Evolutionary conservation across 2,113 vertebrate species (phyloP), one percentile per base, ranked within the genome.

Genomic region (Boulengeromyrus knoepffleri): DNA sequence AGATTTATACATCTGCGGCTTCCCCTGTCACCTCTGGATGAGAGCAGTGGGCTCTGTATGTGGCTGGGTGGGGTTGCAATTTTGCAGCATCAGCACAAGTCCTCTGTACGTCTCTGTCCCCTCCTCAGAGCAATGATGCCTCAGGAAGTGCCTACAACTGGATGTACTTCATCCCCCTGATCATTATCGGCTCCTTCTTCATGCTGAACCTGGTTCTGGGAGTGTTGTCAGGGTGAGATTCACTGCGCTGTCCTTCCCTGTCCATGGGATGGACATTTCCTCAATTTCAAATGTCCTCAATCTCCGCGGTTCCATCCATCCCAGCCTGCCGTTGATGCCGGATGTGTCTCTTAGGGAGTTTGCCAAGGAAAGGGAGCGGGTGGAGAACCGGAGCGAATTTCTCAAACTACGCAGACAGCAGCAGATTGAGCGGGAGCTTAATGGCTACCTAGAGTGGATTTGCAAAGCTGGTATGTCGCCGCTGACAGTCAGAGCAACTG

Each of bases 181-280:
- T 99, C 95, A 99, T 99, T 94, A 98, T 99, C 1, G 98, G 98
- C 93, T 99, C 98, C 93, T 99, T 99, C 95, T 99, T 99, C 95
- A 98, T 99, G 98, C 97, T 99, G 93, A 99, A 99, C 95, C 96
- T 99, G 91, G 98, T 98, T 90, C 96, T 99, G 93, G 98, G 98
- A 91, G 98, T 99, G 90, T 95, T 99, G 91, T 99, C 98, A 6
- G 98, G 98, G 98, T 99, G 95, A 95, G 97, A 50, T 46, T 3
- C 19, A 3, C 87, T 88, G 53, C 42, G 21, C 12, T 9, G 42
- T 70, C 21, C 21, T 15, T 85, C 42, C 45, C 24, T 10, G 21
- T 24, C 39, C 62, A 31, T 13, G 62, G n/a, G 27, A 31, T 4
- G 62, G n/a, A 1, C 62, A 13, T 27, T 27, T 31, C 10, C 62